A percentile compares a stretch with the other conserved stretches of the same genome.
Evolutionary conservation across 2,797 vertebrate genomes (phyloP).

Genomic region (Telmatherina bonti): DNA sequence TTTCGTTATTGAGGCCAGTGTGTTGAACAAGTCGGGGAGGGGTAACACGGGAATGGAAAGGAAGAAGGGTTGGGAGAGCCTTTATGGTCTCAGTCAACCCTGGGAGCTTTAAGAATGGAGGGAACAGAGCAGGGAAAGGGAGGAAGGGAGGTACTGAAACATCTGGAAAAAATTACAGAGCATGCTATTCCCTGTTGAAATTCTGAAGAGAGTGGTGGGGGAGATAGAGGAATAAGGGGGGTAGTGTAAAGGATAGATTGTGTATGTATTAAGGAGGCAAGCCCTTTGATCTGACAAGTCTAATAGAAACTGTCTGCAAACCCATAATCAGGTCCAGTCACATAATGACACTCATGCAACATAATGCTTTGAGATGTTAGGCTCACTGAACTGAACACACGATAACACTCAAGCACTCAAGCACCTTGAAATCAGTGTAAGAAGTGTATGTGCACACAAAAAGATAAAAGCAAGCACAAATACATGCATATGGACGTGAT

Average conservation of each 20-base stretch:
- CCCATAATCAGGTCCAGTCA: slow-evolving; percentile 65
- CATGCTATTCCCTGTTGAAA: slow-evolving; percentile 64
- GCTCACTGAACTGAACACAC: slow-evolving; percentile 40
- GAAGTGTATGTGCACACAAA: slow-evolving; percentile 20
- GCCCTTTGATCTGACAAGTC: slow-evolving; percentile 64
- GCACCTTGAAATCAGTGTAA: slow-evolving; percentile 25
- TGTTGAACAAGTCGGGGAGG: slow-evolving; percentile 15
- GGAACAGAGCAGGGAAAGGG: slow-evolving; percentile 40
- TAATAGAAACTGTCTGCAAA: slow-evolving; percentile 67
- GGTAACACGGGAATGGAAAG: background rate
- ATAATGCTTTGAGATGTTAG: slow-evolving; percentile 46
- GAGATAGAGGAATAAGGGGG: slow-evolving; percentile 58
- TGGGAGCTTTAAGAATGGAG: slow-evolving; percentile 50
- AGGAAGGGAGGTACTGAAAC: slow-evolving; percentile 57
- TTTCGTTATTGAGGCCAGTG: slow-evolving; percentile 45
- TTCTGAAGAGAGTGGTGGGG: slow-evolving; percentile 53
- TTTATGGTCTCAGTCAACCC: slow-evolving; percentile 38
- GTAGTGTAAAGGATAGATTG: slow-evolving; percentile 39
- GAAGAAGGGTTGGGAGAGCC: slow-evolving; percentile 21
- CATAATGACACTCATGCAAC: slow-evolving; percentile 59
- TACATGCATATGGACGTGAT: slow-evolving; percentile 25
- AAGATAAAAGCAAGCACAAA: slow-evolving; percentile 31
- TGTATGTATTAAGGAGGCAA: slow-evolving; percentile 22
- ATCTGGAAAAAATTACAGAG: slow-evolving; percentile 78
- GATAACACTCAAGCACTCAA: slow-evolving; percentile 52